Evolutionary conservation across 2,797 vertebrate species (phyloP).

Genomic region (Sebastes wilsoni): DNA sequence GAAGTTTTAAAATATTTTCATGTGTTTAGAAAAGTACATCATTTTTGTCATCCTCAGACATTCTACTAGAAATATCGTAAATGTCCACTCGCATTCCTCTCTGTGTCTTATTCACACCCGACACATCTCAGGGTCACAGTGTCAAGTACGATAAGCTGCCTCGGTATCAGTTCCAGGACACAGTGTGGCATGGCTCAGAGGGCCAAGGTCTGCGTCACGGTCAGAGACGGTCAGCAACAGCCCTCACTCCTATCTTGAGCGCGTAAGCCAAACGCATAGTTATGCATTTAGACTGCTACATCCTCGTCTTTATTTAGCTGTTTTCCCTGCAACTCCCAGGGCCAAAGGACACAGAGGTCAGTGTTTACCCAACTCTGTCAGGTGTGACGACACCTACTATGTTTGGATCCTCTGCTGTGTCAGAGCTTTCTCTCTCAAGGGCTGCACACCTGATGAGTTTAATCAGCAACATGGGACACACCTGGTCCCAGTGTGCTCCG

Average conservation of each 20-base stretch:
- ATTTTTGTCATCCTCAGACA: background rate
- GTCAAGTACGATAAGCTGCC: background rate
- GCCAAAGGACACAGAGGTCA: slow-evolving; percentile 24
- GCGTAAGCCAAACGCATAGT: slow-evolving; percentile 63
- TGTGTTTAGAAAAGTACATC: background rate
- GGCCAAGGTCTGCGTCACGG: slow-evolving; percentile 54
- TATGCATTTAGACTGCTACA: slow-evolving; percentile 63
- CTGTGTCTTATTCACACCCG: slow-evolving; percentile 11
- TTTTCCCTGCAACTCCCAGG: slow-evolving; percentile 8
- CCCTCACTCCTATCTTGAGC: slow-evolving; percentile 67
- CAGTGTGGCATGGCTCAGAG: background rate
- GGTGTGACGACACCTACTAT: too few relatives aligned
- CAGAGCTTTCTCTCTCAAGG: too few relatives aligned
- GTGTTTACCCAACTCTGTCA: slow-evolving; percentile 25
- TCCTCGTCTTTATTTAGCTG: slow-evolving; percentile 73
- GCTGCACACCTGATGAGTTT: too few relatives aligned
- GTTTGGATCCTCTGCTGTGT: too few relatives aligned
- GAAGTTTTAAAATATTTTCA: background rate
- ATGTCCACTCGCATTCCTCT: slow-evolving; percentile 3
- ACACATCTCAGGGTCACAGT: slow-evolving; percentile 25
- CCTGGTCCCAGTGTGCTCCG: too few relatives aligned
- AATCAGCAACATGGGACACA: too few relatives aligned
- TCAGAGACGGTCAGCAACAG: slow-evolving; percentile 20
- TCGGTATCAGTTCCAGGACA: slow-evolving; percentile 34
- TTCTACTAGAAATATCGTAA: background rate